phyloP scores from a whole-genome alignment of 2,797 vertebrate species.

The Pipistrellus kuhlii region DNA sequence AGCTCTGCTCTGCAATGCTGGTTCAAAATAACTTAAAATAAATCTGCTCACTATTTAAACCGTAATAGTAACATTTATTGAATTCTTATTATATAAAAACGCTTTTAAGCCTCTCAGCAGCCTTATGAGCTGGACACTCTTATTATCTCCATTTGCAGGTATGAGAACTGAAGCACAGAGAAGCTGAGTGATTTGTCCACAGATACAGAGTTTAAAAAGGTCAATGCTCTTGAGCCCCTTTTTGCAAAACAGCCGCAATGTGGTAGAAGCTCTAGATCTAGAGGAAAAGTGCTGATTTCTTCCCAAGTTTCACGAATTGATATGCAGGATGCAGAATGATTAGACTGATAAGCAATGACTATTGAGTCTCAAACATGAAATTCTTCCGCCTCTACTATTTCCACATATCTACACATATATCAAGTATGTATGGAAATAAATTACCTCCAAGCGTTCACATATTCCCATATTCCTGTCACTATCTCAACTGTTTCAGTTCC shows the following conservation, averaged over 20 bases:
- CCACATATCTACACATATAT: not conserved
- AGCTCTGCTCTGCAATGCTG: slow-evolving; percentile 5
- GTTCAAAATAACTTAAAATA: slow-evolving; percentile 46
- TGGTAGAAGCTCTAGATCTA: not conserved
- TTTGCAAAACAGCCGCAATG: slow-evolving; percentile 20
- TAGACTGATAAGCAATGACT: not conserved
- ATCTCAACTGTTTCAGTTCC: not conserved
- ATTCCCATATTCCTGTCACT: not conserved
- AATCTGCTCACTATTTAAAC: not conserved
- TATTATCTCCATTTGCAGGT: not conserved
- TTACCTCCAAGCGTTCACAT: not conserved
- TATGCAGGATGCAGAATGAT: not conserved
- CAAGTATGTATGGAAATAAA: not conserved
- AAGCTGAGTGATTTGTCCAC: slow-evolving; percentile 2
- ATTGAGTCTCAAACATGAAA: slow-evolving; percentile 36
- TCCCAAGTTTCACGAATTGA: not conserved
- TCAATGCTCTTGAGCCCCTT: not conserved
- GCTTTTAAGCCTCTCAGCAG: not conserved
- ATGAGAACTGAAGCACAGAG: not conserved
- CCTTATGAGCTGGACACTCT: not conserved
- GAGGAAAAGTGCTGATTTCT: slow-evolving; percentile 10
- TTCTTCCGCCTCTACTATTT: not conserved
- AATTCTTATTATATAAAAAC: slow-evolving; percentile 8
- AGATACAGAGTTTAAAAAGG: not conserved
- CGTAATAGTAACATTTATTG: not conserved